A percentile compares a stretch with the other conserved stretches of the same genome.
Conservation (phyloP, 2,113 vertebrate genomes). For the Theristicus caerulescens region DNA sequence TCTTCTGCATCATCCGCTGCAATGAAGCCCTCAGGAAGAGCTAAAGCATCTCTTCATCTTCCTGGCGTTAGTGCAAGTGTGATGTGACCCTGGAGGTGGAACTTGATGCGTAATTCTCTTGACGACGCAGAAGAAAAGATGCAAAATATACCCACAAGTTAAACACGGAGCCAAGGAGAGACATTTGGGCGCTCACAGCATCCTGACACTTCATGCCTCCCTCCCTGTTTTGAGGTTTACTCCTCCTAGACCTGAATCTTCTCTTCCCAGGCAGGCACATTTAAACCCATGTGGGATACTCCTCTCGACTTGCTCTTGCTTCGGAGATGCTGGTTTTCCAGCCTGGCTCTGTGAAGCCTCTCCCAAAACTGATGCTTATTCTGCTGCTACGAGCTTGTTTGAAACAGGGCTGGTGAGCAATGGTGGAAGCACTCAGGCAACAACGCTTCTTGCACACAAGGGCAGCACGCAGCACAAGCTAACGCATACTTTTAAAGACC, state of each 20-base stretch:
- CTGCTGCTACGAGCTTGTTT: background rate
- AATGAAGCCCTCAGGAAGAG: background rate
- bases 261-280: background rate
- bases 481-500: background rate
- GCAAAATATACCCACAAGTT: background rate
- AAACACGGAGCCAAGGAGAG: background rate
- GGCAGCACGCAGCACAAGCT: background rate
- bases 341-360: background rate
- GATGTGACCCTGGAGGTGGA: background rate
- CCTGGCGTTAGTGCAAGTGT: background rate
- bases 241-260: background rate
- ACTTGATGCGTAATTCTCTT: background rate
- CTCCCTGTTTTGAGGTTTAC: background rate
- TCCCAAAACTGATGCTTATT: background rate
- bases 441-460: background rate
- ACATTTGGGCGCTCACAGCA: background rate
- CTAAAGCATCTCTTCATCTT: background rate
- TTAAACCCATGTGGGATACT: background rate
- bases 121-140: background rate
- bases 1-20: background rate
- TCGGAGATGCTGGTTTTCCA: background rate
- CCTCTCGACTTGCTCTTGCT: background rate
- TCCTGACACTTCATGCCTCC: background rate
- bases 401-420: background rate
- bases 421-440: background rate